A percentile compares a stretch with the other conserved stretches of the same genome.
These are phyloP conservation scores for Montipora foliosa DNA, from an alignment of 64 coral and sea anemone species.

Conservation along the genomic window DNA sequence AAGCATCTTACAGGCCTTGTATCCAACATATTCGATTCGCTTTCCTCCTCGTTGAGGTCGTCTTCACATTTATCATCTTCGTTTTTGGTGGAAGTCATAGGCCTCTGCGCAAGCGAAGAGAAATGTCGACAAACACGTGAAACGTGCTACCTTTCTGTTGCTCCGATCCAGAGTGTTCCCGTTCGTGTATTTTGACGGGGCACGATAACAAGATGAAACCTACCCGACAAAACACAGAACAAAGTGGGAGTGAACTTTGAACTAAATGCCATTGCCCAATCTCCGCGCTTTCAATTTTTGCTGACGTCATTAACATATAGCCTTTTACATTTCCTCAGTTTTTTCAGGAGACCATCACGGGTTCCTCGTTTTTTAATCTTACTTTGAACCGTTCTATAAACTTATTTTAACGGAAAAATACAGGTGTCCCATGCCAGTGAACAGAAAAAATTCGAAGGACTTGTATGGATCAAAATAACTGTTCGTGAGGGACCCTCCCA, in stretches of 20 bases:
- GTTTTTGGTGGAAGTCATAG: slow-evolving; percentile 8
- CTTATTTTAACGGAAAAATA: too few species aligned
- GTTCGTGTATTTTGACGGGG: background rate
- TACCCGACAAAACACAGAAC: background rate
- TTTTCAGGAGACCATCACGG: too few species aligned
- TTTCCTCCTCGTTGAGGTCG: background rate
- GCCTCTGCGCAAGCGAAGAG: background rate
- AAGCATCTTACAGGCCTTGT: slow-evolving; percentile 10
- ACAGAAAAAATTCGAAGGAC: too few species aligned
- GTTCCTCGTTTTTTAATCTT: background rate
- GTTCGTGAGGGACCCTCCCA: too few species aligned
- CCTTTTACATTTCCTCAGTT: too few species aligned
- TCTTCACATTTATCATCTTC: slow-evolving; percentile 16
- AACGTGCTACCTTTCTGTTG: background rate
- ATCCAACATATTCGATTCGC: slow-evolving; percentile 28
- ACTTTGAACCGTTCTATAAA: background rate
- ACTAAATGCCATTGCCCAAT: background rate
- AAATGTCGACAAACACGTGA: background rate
- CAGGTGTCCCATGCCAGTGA: too few species aligned
- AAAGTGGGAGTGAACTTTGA: slow-evolving; percentile 9
- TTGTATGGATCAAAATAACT: too few species aligned
- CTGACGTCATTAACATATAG: background rate
- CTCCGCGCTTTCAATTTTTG: background rate
- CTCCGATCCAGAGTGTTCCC: slow-evolving; percentile 13
- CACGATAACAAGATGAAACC: background rate